phyloP scores from a whole-genome alignment of 2,888 invertebrate species.

The Brachyptera risi region DNA sequence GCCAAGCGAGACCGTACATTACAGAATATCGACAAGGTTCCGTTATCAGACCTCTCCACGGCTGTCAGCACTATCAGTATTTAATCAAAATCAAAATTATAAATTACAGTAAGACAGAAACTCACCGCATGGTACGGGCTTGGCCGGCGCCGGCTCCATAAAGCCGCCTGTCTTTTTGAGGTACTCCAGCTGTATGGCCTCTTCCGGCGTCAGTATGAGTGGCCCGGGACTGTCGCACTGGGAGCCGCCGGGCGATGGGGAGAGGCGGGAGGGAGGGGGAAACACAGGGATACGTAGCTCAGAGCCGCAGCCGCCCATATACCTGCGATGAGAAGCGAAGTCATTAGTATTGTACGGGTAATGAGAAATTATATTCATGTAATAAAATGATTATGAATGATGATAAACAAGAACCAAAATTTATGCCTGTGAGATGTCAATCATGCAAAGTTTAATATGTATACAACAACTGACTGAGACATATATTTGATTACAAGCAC shows the following conservation, averaged over 20 bases:
- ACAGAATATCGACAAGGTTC: too few species aligned
- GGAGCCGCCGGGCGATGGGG: conserved; percentile 50
- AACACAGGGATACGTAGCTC: conserved; percentile 57
- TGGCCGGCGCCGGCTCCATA: conserved; percentile 67
- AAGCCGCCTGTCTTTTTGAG: conserved; percentile 52
- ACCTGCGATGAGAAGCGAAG: conserved; percentile 23
- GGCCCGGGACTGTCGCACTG: conserved; percentile 80
- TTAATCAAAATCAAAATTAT: not conserved
- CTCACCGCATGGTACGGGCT: conserved; percentile 61
- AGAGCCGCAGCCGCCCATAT: conserved; percentile 34
- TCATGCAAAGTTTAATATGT: too few species aligned
- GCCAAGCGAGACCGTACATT: too few species aligned
- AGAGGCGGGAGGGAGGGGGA: conserved; percentile 43
- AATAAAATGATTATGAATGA: too few species aligned
- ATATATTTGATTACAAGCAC: too few species aligned
- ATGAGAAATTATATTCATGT: too few species aligned
- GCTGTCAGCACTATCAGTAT: not conserved
- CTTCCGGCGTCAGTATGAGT: conserved; percentile 72
- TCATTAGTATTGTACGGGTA: too few species aligned
- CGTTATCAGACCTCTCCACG: too few species aligned
- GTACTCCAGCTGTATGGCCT: conserved; percentile 66
- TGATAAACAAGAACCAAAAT: too few species aligned
- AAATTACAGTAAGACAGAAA: conserved; percentile 30
- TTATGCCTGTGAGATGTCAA: too few species aligned
- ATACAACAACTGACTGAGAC: too few species aligned